A percentile compares a stretch with the other conserved stretches of the same genome.
Evolutionary conservation across 2,888 invertebrate species (phyloP).

Genomic region (Alentia gelatinosa): DNA sequence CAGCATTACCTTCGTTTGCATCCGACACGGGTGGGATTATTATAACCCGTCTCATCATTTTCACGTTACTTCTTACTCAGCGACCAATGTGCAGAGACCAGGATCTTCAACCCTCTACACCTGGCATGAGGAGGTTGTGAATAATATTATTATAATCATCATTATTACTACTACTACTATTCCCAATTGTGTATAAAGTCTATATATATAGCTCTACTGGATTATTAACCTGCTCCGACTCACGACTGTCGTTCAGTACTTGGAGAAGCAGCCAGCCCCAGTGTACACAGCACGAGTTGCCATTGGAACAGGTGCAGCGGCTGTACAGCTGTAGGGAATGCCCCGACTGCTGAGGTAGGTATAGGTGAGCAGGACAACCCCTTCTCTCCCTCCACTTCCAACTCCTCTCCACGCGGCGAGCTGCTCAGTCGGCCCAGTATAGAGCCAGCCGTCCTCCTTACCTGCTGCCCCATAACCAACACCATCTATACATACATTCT

Average conservation of each 20-base stretch:
- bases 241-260: background rate
- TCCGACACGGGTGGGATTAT: background rate
- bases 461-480: constrained; percentile 29
- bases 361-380: constrained; percentile 32
- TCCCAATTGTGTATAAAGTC: background rate
- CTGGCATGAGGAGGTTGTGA: background rate
- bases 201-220: background rate
- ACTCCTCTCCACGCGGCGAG: no score
- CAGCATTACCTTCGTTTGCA: background rate
- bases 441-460: constrained; percentile 11
- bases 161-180: no score
- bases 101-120: background rate
- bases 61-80: background rate
- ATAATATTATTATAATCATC: background rate
- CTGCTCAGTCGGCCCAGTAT: constrained; percentile 5
- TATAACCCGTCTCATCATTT: background rate
- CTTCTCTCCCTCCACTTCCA: background rate
- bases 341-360: constrained; percentile 34
- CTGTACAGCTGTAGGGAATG: constrained; percentile 19
- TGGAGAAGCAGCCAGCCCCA: no score
- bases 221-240: background rate
- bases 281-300: background rate
- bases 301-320: constrained; percentile 29
- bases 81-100: background rate
- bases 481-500: constrained; percentile 26